A percentile compares a stretch with the other conserved stretches of the same genome.
Evolutionary conservation across 2,113 vertebrate genomes (phyloP).

Genomic region (Ammodytes dubius): DNA sequence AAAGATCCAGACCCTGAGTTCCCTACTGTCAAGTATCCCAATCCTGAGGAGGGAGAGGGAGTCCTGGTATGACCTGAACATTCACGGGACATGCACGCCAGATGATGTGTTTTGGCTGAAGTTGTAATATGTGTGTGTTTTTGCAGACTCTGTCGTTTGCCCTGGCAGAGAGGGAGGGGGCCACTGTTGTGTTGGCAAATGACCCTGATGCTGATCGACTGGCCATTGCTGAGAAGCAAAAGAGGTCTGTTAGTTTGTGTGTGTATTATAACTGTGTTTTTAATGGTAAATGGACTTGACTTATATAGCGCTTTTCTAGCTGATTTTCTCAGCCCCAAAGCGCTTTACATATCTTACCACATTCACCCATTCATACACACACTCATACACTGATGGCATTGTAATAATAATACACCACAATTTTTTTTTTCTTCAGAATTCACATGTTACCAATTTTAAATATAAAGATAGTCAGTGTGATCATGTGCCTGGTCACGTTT

Average conservation of each 20-base stretch:
- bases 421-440: background rate
- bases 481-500: too few relatives aligned
- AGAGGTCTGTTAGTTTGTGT: conserved; percentile 78
- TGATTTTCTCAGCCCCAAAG: too few relatives aligned
- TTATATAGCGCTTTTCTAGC: too few relatives aligned
- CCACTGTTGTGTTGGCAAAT: conserved; percentile 92
- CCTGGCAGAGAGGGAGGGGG: conserved; percentile 92
- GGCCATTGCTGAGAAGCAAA: conserved; percentile 93
- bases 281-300: too few relatives aligned
- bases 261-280: background rate
- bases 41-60: conserved; percentile 97
- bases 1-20: conserved; percentile 97
- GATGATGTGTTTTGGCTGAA: background rate
- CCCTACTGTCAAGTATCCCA: conserved; percentile 96
- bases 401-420: background rate
- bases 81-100: background rate
- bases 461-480: too few relatives aligned
- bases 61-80: conserved; percentile 89
- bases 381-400: too few relatives aligned
- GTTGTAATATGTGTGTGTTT: conserved; percentile 31
- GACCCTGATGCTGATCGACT: conserved; percentile 98
- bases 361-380: too few relatives aligned
- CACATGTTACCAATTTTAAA: background rate
- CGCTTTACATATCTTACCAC: too few relatives aligned
- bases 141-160: conserved; percentile 94